Percentiles rank a stretch among this genome's conserved stretches.
Conservation (phyloP, 2,888 invertebrate species). For the Pseudanteris insignis region DNA sequence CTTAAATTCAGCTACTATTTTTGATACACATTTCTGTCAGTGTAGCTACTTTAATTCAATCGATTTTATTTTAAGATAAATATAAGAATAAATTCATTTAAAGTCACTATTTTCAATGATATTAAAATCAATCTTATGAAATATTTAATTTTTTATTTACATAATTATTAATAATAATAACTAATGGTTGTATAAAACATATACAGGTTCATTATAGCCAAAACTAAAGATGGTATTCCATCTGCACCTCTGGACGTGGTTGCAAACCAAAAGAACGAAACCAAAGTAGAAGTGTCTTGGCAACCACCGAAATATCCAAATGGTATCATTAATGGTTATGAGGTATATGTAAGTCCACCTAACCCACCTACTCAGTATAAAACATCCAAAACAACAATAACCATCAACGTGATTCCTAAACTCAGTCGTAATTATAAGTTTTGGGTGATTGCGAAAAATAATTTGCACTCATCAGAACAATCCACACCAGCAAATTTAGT, state of each 20-base stretch:
- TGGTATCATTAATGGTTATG: constrained; percentile 73
- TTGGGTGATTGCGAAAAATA: constrained; percentile 78
- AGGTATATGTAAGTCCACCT: constrained; percentile 74
- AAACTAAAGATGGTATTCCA: constrained; percentile 78
- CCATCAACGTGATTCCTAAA: constrained; percentile 70
- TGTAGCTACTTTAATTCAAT: too few species aligned
- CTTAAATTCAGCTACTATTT: too few species aligned
- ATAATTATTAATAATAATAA: too few species aligned
- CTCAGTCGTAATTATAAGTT: constrained; percentile 75
- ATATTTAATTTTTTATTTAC: too few species aligned
- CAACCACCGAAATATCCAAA: constrained; percentile 73
- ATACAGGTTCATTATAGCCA: constrained; percentile 53
- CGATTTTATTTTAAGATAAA: too few species aligned
- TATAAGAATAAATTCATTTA: too few species aligned
- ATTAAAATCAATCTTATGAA: too few species aligned
- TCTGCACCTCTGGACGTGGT: constrained; percentile 75
- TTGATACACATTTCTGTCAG: too few species aligned
- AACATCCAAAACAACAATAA: constrained; percentile 66
- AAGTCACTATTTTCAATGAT: too few species aligned
- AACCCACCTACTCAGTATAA: constrained; percentile 69
- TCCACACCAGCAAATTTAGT: constrained; percentile 71
- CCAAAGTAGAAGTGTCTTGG: constrained; percentile 73
- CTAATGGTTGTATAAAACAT: too few species aligned
- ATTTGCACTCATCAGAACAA: constrained; percentile 70
- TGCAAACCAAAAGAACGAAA: constrained; percentile 73